Percentiles rank a stretch among this genome's conserved stretches.
phyloP scores from a whole-genome alignment of 2,797 vertebrate species.

The Apogon hyalosoma region DNA sequence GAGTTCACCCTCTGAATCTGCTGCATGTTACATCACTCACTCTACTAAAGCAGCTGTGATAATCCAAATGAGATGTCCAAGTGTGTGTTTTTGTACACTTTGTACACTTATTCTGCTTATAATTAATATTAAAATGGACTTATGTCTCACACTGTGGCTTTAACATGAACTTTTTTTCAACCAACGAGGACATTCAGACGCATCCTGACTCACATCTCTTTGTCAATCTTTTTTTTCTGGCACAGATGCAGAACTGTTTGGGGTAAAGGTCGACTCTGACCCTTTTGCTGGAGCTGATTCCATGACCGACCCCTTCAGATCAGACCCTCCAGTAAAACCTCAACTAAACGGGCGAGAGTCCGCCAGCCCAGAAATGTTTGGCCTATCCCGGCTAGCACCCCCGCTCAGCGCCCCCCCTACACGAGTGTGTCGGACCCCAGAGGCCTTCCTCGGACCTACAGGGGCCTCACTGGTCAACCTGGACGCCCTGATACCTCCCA shows the following conservation, averaged over 20 bases:
- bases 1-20: too few species aligned
- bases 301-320: conserved; percentile 84
- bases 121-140: too few species aligned
- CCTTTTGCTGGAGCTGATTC: conserved; percentile 58
- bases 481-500: conserved; percentile 87
- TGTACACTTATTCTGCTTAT: too few species aligned
- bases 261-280: conserved; percentile 49
- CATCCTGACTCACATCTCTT: too few species aligned
- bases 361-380: conserved; percentile 86
- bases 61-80: too few species aligned
- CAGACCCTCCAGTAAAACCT: conserved; percentile 64
- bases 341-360: conserved; percentile 85
- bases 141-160: too few species aligned
- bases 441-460: conserved; percentile 91
- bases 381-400: conserved; percentile 83
- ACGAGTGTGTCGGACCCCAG: conserved; percentile 88
- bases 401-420: conserved; percentile 74
- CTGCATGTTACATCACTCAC: too few species aligned
- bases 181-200: too few species aligned
- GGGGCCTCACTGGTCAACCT: conserved; percentile 94
- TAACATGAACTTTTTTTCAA: too few species aligned
- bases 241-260: conserved; percentile 69
- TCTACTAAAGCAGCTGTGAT: too few species aligned
- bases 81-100: too few species aligned
- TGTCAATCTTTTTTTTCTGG: background rate